These are phyloP conservation scores for Pseudomyrmex dendroicus DNA, from an alignment of 1,140 invertebrate species.

Conservation along the genomic window DNA sequence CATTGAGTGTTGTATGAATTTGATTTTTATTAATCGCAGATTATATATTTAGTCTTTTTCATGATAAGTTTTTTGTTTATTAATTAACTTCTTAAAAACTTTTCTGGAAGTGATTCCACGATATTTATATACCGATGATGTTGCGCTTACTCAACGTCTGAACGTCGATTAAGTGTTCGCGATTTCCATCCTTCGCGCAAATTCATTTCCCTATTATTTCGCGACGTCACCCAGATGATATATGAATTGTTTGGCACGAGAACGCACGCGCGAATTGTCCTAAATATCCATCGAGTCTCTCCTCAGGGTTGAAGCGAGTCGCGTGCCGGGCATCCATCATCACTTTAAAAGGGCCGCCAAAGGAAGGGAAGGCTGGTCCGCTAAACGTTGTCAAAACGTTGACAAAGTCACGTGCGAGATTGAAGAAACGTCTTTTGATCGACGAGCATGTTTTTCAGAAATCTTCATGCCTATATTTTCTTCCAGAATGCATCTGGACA, in stretches of 20 bases:
- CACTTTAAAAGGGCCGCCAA: slow-evolving; percentile 78
- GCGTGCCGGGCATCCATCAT: slow-evolving; percentile 85
- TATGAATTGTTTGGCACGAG: slow-evolving; percentile 85
- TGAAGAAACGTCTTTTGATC: slow-evolving; percentile 72
- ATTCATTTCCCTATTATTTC: slow-evolving; percentile 86
- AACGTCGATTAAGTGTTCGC: slow-evolving; percentile 54
- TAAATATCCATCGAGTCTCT: slow-evolving; percentile 70
- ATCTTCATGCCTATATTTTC: slow-evolving; percentile 13
- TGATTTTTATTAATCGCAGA: slow-evolving; percentile 18
- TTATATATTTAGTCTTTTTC: background rate
- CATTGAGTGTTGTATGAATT: slow-evolving; percentile 11
- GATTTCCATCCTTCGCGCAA: slow-evolving; percentile 82
- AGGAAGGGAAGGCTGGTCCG: slow-evolving; percentile 69
- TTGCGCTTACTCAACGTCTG: slow-evolving; percentile 3
- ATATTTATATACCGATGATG: slow-evolving; percentile 47
- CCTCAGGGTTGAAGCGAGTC: slow-evolving; percentile 79
- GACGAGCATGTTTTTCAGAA: slow-evolving; percentile 62
- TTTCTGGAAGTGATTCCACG: slow-evolving; percentile 25
- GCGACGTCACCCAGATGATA: slow-evolving; percentile 82
- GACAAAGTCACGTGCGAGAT: slow-evolving; percentile 79
- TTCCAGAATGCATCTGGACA: background rate
- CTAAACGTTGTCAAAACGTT: slow-evolving; percentile 78
- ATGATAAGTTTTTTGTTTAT: background rate
- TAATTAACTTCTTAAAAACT: background rate
- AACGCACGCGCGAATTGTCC: slow-evolving; percentile 76